Evolutionary conservation across 1,140 invertebrate species (phyloP).

Genomic region (Zaprionus vittiger): DNA sequence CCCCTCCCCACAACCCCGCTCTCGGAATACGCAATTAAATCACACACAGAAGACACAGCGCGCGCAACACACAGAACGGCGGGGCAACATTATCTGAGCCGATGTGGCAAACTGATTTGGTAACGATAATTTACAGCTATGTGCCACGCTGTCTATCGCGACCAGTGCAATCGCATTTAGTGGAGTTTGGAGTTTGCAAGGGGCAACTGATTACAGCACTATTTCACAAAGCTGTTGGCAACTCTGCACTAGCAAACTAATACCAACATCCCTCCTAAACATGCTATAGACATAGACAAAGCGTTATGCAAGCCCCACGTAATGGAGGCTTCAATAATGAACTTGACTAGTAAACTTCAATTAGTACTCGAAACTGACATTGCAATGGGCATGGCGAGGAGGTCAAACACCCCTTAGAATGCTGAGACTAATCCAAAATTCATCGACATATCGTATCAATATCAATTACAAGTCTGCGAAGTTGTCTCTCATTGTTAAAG

Average conservation of each 20-base stretch:
- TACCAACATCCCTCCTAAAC: neutral
- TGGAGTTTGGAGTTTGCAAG: constrained; percentile 19
- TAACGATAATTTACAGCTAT: constrained; percentile 71
- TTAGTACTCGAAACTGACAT: neutral
- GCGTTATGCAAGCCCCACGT: neutral
- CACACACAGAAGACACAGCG: constrained; percentile 40
- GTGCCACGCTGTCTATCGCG: constrained; percentile 17
- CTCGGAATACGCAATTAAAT: constrained; percentile 53
- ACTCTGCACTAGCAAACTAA: neutral
- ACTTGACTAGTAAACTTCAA: neutral
- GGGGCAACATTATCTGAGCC: constrained; percentile 43
- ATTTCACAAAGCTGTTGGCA: constrained; percentile 12
- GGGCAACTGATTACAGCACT: constrained; percentile 39
- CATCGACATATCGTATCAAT: constrained; percentile 7
- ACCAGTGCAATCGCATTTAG: constrained; percentile 26
- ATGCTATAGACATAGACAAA: neutral
- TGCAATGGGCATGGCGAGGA: no score
- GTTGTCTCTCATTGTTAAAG: constrained; percentile 24
- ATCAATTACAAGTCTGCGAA: constrained; percentile 13
- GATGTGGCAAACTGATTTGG: constrained; percentile 69
- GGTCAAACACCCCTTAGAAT: neutral
- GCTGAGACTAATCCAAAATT: no score
- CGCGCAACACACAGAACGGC: constrained; percentile 22
- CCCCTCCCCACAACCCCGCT: neutral
- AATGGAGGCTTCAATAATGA: neutral